Base-by-base conservation (phyloP, 1,140 invertebrate genomes). In the Choristoneura fumiferana region DNA sequence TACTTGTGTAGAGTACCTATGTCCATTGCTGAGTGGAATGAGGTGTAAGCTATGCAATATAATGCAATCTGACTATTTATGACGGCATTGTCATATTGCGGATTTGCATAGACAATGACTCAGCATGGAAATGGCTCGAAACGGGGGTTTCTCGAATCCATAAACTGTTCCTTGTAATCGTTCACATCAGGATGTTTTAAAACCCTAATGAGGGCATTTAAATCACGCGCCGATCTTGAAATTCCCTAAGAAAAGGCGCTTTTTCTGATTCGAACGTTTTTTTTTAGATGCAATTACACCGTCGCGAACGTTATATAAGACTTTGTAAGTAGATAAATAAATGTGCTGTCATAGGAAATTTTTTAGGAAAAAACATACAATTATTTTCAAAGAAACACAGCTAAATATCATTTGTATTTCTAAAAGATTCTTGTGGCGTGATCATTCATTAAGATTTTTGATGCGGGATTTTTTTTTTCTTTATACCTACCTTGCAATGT, bases 21-120 rank as follows among this genome's bases (percentile, higher is more conserved):
- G 22, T 2, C 22, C 22, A 29, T 3, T 29, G 6, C 6, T 29
- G 22, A 3, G 6, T 29, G 22, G 22, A 29, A 6, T 6, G 22
- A 29, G 6, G 2, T 29, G 22, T 29, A 29, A 29, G n/a, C n/a
- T n/a, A 29, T 29, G 22, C 22, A 29, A 6, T 29, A 29, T 6
- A 29, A 29, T 6, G 22, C 57, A 69, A 70, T 79, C 67, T 71
- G 72, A 76, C 2, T 29, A 29, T 29, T 29, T 68, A 71, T 78
- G 65, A 77, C 65, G 61, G 52, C 65, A 70, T 61, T 57, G 60
- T 57, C 65, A 58, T 61, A 76, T 73, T 53, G 57, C 70, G 67
- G 71, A 84, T 84, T 80, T 80, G 71, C 75, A 82, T 82, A 74
- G 60, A 81, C 74, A 87, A 86, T 84, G 70, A 78, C 65, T 63